A percentile compares a stretch with the other conserved stretches of the same genome.
Conservation (phyloP, 2,113 vertebrate genomes). For the Corydoras maculifer region DNA sequence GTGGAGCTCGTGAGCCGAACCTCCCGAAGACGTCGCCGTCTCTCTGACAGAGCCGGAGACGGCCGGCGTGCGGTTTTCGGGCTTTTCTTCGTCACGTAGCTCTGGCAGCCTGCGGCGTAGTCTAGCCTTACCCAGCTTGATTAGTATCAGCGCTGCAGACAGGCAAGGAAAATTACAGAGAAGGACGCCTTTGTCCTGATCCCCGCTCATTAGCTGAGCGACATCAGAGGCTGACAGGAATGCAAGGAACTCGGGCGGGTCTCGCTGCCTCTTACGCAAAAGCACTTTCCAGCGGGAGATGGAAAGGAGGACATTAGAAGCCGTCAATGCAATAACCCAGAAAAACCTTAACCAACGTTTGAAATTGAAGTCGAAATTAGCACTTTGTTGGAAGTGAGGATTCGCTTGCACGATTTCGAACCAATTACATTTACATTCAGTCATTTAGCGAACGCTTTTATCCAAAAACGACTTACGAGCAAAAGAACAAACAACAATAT, state of each 20-base stretch:
- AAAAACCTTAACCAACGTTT: neutral
- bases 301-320: too few species aligned
- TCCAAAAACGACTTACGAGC: too few species aligned
- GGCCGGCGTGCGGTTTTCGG: neutral
- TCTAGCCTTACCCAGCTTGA: neutral
- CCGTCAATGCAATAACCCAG: too few species aligned
- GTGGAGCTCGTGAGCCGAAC: neutral
- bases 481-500: too few species aligned
- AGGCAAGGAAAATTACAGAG: neutral
- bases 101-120: neutral
- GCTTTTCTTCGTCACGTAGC: neutral
- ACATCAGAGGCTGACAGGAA: conserved; percentile 24
- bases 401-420: too few species aligned
- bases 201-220: neutral
- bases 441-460: too few species aligned
- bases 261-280: conserved; percentile 18
- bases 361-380: too few species aligned
- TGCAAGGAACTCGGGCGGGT: conserved; percentile 31
- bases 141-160: neutral
- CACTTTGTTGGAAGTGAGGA: too few species aligned
- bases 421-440: too few species aligned
- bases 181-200: conserved; percentile 4
- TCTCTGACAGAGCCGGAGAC: too few species aligned
- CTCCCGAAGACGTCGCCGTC: neutral
- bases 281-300: neutral